These are phyloP conservation scores for Delia radicum DNA, from an alignment of 1,140 invertebrate genomes.

Conservation along the genomic window DNA sequence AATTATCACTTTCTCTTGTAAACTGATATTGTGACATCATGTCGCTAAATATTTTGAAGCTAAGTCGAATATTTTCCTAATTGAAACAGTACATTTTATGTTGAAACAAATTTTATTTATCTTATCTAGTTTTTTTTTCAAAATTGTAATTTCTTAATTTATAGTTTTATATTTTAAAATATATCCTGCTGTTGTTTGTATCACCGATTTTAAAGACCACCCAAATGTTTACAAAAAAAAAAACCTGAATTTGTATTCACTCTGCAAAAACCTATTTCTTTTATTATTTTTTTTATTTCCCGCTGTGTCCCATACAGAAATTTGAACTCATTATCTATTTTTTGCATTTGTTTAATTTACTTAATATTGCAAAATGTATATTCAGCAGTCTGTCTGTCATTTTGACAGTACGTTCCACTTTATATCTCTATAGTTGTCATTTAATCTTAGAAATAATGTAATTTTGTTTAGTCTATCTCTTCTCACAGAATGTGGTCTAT, in stretches of 20 bases:
- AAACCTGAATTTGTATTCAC: neutral
- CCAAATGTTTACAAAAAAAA: neutral
- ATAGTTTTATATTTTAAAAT: neutral
- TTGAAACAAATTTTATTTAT: neutral
- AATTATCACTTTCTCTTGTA: too few relatives aligned
- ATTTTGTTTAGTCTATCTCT: neutral
- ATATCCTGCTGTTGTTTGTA: neutral
- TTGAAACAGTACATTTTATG: neutral
- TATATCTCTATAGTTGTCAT: neutral
- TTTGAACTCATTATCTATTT: constrained; percentile 15
- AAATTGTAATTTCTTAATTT: neutral
- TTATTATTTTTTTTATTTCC: too few relatives aligned
- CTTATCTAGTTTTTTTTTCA: neutral
- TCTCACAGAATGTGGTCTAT: constrained; percentile 8
- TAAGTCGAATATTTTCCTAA: too few relatives aligned
- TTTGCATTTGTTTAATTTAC: constrained; percentile 7
- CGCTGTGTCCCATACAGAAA: neutral
- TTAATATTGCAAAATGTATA: constrained; percentile 10
- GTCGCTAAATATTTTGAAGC: too few relatives aligned
- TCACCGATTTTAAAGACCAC: neutral
- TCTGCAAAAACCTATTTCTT: neutral
- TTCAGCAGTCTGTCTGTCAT: neutral
- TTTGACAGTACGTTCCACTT: neutral
- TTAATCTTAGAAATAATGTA: neutral
- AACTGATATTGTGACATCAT: too few relatives aligned